Base-by-base conservation (phyloP, 2,113 vertebrate genomes). In the Pipra filicauda region DNA sequence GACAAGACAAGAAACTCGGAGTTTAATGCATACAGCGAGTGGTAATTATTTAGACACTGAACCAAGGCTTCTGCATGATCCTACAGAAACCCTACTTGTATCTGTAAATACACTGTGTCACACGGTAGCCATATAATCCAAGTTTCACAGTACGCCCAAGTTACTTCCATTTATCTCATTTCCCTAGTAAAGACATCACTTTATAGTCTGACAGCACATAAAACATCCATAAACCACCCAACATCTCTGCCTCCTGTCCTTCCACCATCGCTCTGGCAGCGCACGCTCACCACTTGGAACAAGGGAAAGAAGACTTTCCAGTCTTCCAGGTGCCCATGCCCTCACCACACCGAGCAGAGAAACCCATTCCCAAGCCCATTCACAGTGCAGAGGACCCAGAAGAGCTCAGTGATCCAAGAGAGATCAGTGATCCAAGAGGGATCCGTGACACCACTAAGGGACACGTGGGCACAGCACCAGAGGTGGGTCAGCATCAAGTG, bases 311-410 rank as follows among this genome's bases (percentile, higher is more conserved):
- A 0, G 12, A 23, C 9, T 33, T 64, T 41, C 37, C 48, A 9
- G 51, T 16, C 37, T 15, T 39, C 31, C 55, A 4, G 43, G n/a
- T 37, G 39, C 35, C 69, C 48, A 31, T 5, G 0, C 57, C 72
- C 67, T 35, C 12, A 0, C 51, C 57, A 3, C 24, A 11, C 12
- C 0, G 5, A 24, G 57, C 58, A 16, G 31, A 11, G 39, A 59
- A 74, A 30, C 0, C 51, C 54, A 30, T 17, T 54, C 43, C 3
- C 21, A 3, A 27, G 28, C 39, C 48, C 75, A 5, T 5, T 61
- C 1, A 23, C 61, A 12, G 26, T 0, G 0, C 43, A 5, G 31
- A 9, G 37, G 20, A 27, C 15, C 8, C 23, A 15, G 7, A 23
- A 23, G 12, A 6, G 18, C 13, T 5, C 37, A 6, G 31, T 12